Percentiles rank a stretch among this genome's conserved stretches.
These are phyloP conservation scores for Phymastichus coffea DNA, from an alignment of 1,140 invertebrate species.

Conservation along the genomic window DNA sequence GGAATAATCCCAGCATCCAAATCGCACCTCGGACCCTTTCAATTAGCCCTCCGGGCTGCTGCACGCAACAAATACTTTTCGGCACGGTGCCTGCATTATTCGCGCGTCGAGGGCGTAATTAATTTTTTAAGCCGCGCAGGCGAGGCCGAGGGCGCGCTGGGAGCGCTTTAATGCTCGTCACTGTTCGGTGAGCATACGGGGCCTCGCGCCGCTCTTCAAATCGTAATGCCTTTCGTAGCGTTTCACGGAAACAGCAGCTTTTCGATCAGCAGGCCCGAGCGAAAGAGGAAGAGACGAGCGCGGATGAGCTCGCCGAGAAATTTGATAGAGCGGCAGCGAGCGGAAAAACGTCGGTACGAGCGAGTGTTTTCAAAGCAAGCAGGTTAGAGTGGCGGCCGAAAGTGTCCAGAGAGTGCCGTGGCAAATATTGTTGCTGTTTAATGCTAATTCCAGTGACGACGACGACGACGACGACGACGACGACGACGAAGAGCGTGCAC, in stretches of 20 bases:
- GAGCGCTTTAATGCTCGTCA: constrained; percentile 10
- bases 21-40: too few relatives aligned
- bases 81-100: constrained; percentile 26
- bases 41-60: background rate
- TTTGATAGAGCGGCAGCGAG: background rate
- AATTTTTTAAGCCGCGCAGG: constrained; percentile 28
- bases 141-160: background rate
- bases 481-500: too few relatives aligned
- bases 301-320: background rate
- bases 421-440: constrained; percentile 7
- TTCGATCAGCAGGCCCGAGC: too few relatives aligned
- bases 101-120: constrained; percentile 27
- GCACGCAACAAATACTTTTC: background rate
- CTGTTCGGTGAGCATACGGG: constrained; percentile 1
- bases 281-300: too few relatives aligned
- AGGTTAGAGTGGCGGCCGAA: background rate
- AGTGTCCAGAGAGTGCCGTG: background rate
- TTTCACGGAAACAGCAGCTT: too few relatives aligned
- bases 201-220: too few relatives aligned
- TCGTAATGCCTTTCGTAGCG: too few relatives aligned
- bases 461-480: too few relatives aligned
- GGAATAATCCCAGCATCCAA: too few relatives aligned
- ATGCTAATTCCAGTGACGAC: constrained; percentile 2
- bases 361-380: background rate
- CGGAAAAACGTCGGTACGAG: background rate